These are phyloP conservation scores for Physeter macrocephalus DNA, from an alignment of 2,113 vertebrate genomes.

Conservation along the genomic window DNA sequence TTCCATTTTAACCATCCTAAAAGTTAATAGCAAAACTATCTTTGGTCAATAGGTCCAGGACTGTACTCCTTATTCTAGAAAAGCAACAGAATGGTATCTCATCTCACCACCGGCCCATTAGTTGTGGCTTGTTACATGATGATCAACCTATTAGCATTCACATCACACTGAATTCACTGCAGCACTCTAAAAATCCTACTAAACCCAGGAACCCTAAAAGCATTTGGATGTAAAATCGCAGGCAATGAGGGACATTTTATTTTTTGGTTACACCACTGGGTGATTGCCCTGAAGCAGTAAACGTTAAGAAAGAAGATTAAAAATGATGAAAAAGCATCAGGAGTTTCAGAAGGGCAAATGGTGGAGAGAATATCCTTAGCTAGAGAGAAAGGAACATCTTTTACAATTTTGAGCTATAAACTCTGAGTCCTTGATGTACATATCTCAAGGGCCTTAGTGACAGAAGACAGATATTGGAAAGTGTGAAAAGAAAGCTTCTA, in stretches of 20 bases:
- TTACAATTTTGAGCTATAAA: background rate
- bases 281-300: background rate
- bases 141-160: background rate
- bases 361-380: background rate
- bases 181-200: slow-evolving; percentile 9
- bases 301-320: background rate
- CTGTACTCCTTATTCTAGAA: background rate
- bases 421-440: background rate
- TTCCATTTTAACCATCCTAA: background rate
- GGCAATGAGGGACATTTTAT: background rate
- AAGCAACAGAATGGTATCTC: background rate
- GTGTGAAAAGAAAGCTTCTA: slow-evolving; percentile 22
- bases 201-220: background rate
- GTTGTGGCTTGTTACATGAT: background rate
- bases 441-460: background rate
- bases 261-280: background rate
- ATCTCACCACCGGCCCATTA: background rate
- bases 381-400: slow-evolving; percentile 14
- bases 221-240: slow-evolving; percentile 24
- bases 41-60: background rate
- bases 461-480: background rate
- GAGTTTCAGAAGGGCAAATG: slow-evolving; percentile 29
- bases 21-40: background rate
- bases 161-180: background rate
- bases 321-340: background rate